phyloP scores from a whole-genome alignment of 1,140 invertebrate species.

The Drosophila pachea region DNA sequence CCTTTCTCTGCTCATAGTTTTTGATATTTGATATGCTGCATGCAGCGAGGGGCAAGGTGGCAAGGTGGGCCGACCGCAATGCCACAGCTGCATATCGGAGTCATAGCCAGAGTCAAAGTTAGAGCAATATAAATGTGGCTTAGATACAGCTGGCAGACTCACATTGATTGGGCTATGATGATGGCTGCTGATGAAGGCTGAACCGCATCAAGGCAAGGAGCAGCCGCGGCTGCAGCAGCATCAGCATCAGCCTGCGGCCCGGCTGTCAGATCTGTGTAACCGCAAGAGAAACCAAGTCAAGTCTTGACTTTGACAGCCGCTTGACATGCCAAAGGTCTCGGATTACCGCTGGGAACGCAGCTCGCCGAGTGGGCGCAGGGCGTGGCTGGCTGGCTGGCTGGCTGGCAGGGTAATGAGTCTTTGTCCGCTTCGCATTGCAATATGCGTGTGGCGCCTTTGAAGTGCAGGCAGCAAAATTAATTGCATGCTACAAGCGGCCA shows the following conservation, averaged over 20 bases:
- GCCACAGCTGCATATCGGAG: background rate
- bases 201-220: constrained; percentile 1
- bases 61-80: background rate
- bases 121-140: background rate
- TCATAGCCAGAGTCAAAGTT: background rate
- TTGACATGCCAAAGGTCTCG: constrained; percentile 68
- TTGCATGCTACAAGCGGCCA: constrained; percentile 65
- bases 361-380: constrained; percentile 30
- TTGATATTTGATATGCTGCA: constrained; percentile 59
- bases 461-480: constrained; percentile 68
- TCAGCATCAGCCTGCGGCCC: no score
- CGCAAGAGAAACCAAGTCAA: constrained; percentile 53
- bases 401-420: no score
- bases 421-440: constrained; percentile 29
- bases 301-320: constrained; percentile 59
- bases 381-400: no score
- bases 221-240: no score
- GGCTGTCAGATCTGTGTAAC: constrained; percentile 46
- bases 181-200: background rate
- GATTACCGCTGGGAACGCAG: constrained; percentile 65
- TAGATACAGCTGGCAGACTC: background rate
- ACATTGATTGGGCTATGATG: background rate
- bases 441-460: constrained; percentile 63
- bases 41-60: background rate
- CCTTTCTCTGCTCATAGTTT: constrained; percentile 60